Evolutionary conservation across 2,888 invertebrate genomes (phyloP).

Genomic region (Operophtera brumata): DNA sequence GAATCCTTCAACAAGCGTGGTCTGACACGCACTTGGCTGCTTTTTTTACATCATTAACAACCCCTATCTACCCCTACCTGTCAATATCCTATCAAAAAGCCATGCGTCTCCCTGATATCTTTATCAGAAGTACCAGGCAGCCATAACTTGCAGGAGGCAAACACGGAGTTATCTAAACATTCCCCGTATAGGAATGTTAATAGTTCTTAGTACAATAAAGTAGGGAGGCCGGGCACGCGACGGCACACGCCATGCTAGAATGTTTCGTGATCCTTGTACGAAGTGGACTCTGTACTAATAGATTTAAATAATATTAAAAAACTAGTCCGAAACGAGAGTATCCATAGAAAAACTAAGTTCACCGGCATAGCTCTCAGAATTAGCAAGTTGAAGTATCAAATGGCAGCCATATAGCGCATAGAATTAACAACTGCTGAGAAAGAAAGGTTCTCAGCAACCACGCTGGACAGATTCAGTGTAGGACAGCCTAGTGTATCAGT

Average conservation of each 20-base stretch:
- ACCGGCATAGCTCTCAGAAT: not conserved
- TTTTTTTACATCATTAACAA: constrained; percentile 24
- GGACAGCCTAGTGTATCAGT: too few species aligned
- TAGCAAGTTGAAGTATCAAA: too few species aligned
- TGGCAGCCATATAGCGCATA: too few species aligned
- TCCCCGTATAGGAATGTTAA: constrained; percentile 76
- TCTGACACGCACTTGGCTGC: too few species aligned
- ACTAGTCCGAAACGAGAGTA: not conserved
- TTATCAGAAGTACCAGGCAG: constrained; percentile 35
- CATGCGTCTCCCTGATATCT: constrained; percentile 35
- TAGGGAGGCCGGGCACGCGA: constrained; percentile 63
- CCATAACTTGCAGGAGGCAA: constrained; percentile 33
- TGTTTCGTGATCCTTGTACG: constrained; percentile 32
- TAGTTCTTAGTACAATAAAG: constrained; percentile 68
- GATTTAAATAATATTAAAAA: not conserved
- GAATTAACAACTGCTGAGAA: too few species aligned
- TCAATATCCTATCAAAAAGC: constrained; percentile 35
- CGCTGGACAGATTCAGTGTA: too few species aligned
- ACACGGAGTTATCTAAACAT: constrained; percentile 69
- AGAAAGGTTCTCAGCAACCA: too few species aligned
- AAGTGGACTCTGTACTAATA: constrained; percentile 12
- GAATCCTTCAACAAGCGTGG: too few species aligned
- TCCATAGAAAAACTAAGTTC: not conserved
- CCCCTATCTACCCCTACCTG: constrained; percentile 24
- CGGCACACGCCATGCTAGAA: constrained; percentile 56